Percentiles rank a stretch among this genome's conserved stretches.
Evolutionary conservation across 2,888 invertebrate species (phyloP).

Genomic region (Theristus sp.): DNA sequence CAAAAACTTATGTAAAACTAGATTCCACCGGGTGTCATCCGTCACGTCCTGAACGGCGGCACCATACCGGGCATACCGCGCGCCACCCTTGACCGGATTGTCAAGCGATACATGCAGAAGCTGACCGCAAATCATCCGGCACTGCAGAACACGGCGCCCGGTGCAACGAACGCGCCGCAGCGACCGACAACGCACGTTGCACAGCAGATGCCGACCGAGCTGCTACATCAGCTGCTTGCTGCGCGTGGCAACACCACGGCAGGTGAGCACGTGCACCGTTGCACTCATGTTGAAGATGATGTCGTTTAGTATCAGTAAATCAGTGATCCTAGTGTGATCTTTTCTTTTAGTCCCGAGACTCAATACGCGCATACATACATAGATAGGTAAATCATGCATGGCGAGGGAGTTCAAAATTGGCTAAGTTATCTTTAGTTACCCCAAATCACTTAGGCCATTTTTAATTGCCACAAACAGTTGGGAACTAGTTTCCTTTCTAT

Average conservation of each 20-base stretch:
- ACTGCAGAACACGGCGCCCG: neutral
- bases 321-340: too few relatives aligned
- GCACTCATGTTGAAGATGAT: too few relatives aligned
- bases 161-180: neutral
- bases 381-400: too few relatives aligned
- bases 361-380: too few relatives aligned
- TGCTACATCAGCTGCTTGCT: neutral
- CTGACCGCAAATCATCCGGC: neutral
- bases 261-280: neutral
- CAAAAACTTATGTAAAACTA: too few relatives aligned
- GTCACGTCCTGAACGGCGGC: constrained; percentile 23
- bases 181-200: neutral
- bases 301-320: too few relatives aligned
- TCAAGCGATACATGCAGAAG: neutral
- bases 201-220: neutral
- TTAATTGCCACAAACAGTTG: too few relatives aligned
- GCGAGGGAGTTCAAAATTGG: too few relatives aligned
- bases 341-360: too few relatives aligned
- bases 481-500: too few relatives aligned
- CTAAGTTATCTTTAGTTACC: too few relatives aligned
- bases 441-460: too few relatives aligned
- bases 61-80: constrained; percentile 18
- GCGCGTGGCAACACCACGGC: neutral
- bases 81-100: neutral
- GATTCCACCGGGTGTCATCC: constrained; percentile 19